Conservation (phyloP, 2,797 vertebrate species). For the Peromyscus melanophrys region DNA sequence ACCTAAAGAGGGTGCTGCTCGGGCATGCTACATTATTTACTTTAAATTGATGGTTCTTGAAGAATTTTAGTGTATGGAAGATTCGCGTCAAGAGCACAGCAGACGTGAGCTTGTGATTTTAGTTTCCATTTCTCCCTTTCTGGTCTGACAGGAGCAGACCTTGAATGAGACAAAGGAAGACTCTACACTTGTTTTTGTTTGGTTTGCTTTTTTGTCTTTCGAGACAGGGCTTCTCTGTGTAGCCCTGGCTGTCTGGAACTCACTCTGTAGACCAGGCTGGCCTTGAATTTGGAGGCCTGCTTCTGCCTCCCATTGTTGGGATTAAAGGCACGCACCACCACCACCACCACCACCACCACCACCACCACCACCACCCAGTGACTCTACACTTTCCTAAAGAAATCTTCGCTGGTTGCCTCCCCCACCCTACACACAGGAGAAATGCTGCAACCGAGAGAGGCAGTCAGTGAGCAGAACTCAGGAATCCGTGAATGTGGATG, state of each 20-base stretch:
- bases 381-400: slow-evolving; percentile 35
- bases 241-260: background rate
- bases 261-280: background rate
- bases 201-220: background rate
- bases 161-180: background rate
- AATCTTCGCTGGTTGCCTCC: background rate
- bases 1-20: slow-evolving; percentile 23
- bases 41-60: slow-evolving; percentile 37
- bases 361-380: background rate
- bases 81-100: background rate
- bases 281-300: background rate
- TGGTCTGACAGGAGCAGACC: background rate
- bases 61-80: slow-evolving; percentile 5
- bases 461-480: background rate
- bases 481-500: background rate
- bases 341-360: too few relatives aligned
- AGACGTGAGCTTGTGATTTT: slow-evolving; percentile 4
- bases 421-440: background rate
- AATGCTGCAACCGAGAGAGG: background rate
- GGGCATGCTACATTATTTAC: slow-evolving; percentile 43
- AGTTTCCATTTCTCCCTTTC: background rate
- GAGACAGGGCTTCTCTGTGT: background rate
- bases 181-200: background rate
- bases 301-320: background rate
- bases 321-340: background rate